Base-by-base conservation (phyloP, 2,888 invertebrate species). In the Erebia palarica region DNA sequence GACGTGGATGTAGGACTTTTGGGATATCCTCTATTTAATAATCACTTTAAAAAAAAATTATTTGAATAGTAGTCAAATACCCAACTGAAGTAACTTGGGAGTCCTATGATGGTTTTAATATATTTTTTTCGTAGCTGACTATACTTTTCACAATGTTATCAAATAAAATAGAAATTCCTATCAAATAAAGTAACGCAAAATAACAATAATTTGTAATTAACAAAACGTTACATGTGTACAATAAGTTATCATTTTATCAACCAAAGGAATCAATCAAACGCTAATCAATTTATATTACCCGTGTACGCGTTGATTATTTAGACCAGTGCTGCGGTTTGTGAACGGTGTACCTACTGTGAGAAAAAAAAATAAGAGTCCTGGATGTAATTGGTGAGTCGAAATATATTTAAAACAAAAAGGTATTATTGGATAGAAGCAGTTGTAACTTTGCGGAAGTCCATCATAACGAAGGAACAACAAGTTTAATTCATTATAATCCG, bases 191-290 rank as follows among this genome's bases (percentile, higher is more conserved):
- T n/a, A 58, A 53, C 27, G 51, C 27, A 60, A 71, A 65, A 71
- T 68, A 70, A 73, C 68, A 70, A 65, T 60, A 64, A 71, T 68
- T 68, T 44, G 60, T 71, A 73, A 73, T 73, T 73, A 73, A 58
- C 18, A 57, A 51, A 65, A 73, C 51, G n/a, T 70, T 51, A 73
- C 73, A 68, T 71, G 65, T 73, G 71, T 73, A 58, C 36, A 60
- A 36, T 36, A 2, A 36, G 21, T 36, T 63, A 53, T 68, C 58
- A 11, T n/a, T 44, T 63, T 71, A 73, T 73, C 70, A 10, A 42
- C 14, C 3, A 42, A 55, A 10, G 47, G 65, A 70, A 73, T 73
- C 73, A 63, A 60, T 68, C 68, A 49, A 58, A 53, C 55, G 9
- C 21, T 70, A 44, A 68, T 71, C 70, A 73, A 65, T 68, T 36